These are phyloP conservation scores for Glaucidium brasilianum DNA, from an alignment of 2,113 vertebrate genomes.

Conservation along the genomic window DNA sequence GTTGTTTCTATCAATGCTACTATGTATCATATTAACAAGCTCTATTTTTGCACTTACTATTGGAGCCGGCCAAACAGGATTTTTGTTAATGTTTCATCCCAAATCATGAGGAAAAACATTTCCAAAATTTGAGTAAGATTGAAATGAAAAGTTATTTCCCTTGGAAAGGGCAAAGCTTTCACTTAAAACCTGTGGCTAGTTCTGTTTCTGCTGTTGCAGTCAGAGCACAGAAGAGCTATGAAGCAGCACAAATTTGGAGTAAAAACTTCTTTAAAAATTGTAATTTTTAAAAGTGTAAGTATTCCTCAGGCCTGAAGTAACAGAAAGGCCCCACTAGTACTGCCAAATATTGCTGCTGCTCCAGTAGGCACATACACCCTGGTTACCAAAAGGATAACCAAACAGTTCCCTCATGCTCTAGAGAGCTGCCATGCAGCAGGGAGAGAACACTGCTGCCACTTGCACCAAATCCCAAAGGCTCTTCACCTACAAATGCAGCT, in stretches of 20 bases:
- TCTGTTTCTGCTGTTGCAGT: neutral
- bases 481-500: neutral
- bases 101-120: neutral
- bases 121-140: neutral
- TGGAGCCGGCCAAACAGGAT: neutral
- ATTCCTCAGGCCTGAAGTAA: neutral
- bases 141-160: neutral
- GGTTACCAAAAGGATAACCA: neutral
- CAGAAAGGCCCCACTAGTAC: neutral
- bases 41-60: conserved; percentile 23
- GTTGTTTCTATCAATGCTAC: conserved; percentile 2
- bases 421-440: neutral
- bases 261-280: neutral
- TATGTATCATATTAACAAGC: neutral
- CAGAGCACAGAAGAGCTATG: neutral
- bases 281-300: neutral
- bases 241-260: neutral
- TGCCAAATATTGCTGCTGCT: neutral
- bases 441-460: neutral
- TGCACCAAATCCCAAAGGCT: neutral
- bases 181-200: neutral
- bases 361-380: neutral
- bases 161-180: neutral
- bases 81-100: neutral
- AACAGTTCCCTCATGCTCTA: neutral